Conservation (phyloP, 2,113 vertebrate genomes). For the Aspiorhynchus laticeps region DNA sequence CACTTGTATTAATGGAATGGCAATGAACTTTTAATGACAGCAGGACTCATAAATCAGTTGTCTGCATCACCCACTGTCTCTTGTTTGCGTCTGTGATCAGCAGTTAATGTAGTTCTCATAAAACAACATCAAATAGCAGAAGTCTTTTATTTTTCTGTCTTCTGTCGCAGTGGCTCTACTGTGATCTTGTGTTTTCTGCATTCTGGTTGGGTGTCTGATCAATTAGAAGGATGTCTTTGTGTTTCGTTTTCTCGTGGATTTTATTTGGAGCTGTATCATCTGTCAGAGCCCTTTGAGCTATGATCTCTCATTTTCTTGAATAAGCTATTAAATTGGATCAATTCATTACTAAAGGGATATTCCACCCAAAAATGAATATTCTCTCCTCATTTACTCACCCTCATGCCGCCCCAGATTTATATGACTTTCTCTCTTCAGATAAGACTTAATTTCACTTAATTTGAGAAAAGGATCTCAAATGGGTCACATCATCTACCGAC, state of each 20-base stretch:
- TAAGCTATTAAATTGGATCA: neutral
- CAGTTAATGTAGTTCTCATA: neutral
- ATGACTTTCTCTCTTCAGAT: neutral
- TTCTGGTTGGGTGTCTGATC: neutral
- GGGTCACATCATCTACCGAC: neutral
- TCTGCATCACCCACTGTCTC: neutral
- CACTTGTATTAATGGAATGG: neutral
- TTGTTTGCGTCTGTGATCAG: neutral
- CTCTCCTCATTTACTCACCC: neutral
- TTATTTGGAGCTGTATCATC: neutral
- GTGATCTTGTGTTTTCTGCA: neutral
- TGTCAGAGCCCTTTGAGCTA: neutral
- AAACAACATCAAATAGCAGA: neutral
- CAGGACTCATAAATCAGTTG: constrained; percentile 10
- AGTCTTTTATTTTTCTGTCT: neutral
- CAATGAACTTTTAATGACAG: neutral
- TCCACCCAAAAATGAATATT: neutral
- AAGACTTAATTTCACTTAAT: neutral
- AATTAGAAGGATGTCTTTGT: neutral
- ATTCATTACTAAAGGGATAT: neutral
- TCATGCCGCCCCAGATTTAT: neutral
- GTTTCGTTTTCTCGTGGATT: neutral
- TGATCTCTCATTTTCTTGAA: neutral
- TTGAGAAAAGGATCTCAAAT: neutral
- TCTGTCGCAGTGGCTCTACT: neutral